Evolutionary conservation across 2,113 vertebrate species (phyloP), one percentile per base, ranked within the genome.

Genomic region (Capreolus pygargus): DNA sequence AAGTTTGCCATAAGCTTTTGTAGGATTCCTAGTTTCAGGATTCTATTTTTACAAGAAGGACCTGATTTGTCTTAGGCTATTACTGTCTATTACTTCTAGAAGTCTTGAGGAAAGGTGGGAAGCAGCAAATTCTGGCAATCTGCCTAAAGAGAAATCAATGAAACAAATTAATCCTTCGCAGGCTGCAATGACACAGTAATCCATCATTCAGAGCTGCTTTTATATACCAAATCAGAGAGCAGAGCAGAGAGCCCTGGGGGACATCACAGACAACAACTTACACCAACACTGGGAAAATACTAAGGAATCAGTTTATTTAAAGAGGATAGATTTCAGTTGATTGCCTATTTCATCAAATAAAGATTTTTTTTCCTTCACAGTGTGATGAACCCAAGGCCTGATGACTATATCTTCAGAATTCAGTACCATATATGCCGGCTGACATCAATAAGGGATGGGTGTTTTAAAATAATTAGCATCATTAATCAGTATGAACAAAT

Each of bases 61-160:
- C 99, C 99, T 99, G 99, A 99, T 99, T 99, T 99, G 99, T 99
- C 99, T 99, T 99, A 99, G 99, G 98, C 99, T 99, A 99, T 99
- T 99, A 99, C 99, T 99, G 99, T 99, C 99, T 99, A 99, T 99
- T 99, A 99, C 99, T 99, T 98, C 99, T 99, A 98, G 99, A 99
- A 99, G 99, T 99, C 99, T 99, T 98, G 97, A 98, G 99, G 99
- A 99, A 99, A 99, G 99, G 99, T 99, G 99, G 99, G 99, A 99
- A 99, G 99, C 99, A 99, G 99, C 99, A 99, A 99, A 99, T 99
- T 99, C 99, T 99, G 99, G 99, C 99, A 99, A 99, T 99, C 99
- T 99, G 99, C 99, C 99, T 99, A 99, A 99, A 99, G 99, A 99
- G 99, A 99, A 99, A 99, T 99, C 99, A 99, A 99, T 99, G 99